Evolutionary conservation across 1,140 invertebrate genomes (phyloP).

Genomic region (Manduca sexta): DNA sequence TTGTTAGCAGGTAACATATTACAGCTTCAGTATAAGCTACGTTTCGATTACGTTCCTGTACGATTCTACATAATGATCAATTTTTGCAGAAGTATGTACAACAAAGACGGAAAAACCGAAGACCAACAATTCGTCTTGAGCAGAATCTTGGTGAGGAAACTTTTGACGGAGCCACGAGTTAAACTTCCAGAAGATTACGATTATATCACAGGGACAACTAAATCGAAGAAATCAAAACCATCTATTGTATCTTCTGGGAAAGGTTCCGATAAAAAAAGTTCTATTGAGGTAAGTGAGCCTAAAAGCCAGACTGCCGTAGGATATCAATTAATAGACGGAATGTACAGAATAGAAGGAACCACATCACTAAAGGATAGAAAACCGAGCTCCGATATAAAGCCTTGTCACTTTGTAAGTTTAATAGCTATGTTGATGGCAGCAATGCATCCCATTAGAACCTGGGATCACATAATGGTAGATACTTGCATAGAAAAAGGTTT

Average conservation of each 20-base stretch:
- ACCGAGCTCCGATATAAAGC: conserved; percentile 32
- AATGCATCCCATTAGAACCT: conserved; percentile 74
- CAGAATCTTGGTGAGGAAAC: conserved; percentile 49
- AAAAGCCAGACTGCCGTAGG: conserved; percentile 41
- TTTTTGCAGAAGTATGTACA: conserved; percentile 49
- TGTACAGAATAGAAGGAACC: conserved; percentile 73
- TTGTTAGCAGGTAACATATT: conserved; percentile 59
- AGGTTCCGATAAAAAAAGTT: conserved; percentile 17
- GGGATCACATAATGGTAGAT: conserved; percentile 75
- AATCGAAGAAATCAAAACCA: conserved; percentile 39
- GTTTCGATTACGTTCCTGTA: no score
- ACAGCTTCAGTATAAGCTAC: no score
- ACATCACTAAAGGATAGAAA: conserved; percentile 56
- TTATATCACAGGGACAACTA: conserved; percentile 29
- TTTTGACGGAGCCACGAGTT: conserved; percentile 39
- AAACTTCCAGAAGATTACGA: conserved; percentile 59
- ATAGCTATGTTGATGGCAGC: conserved; percentile 75
- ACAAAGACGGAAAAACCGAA: conserved; percentile 48
- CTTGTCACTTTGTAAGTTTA: conserved; percentile 75
- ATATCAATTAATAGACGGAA: conserved; percentile 55
- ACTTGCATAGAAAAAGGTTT: conserved; percentile 74
- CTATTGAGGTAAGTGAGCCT: conserved; percentile 18
- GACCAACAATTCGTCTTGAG: conserved; percentile 63
- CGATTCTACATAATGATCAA: conserved; percentile 6
- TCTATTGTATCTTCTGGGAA: conserved; percentile 23